Base-by-base conservation (phyloP, 2,888 invertebrate species). In the Labia minor region DNA sequence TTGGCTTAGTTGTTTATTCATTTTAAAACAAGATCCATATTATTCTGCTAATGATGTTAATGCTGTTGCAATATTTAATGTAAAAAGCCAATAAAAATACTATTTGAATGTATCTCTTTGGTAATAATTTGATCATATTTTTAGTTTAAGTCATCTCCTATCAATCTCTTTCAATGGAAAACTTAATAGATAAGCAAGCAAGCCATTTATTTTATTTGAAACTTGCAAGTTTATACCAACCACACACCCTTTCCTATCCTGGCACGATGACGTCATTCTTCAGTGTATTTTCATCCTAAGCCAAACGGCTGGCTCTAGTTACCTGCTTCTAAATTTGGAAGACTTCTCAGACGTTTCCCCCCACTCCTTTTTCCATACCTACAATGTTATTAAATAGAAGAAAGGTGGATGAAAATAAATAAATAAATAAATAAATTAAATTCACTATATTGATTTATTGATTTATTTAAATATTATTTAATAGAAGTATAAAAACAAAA, bases 261-360 rank as follows among this genome's bases (percentile, higher is more conserved):
- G 14, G 49, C 14, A 16, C 49, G 3, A 49, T 49, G 49, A 49
- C 49, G 49, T 49, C 49, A 49, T 11, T 14, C 49, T 49, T 16
- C 3, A n/a, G 49, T 4, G 49, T 49, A 49, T 49, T 49, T 49
- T 49, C 49, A 49, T 49, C 49, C 49, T 14, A 49, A 49, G 49
- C 49, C 49, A 49, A 49, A 14, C 26, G 8, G 14, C 3, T 14
- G 49, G 3, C 49, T 49, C 49, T 49, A 49, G 49, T 82, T 81
- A 81, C 82, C 76, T 70, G 68, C 73, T 72, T 74, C 82, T 82
- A 81, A 81, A 82, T 81, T 82, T 79, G 82, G 82, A 64, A 37
- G 67, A 63, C 62, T n/a, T 21, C 8, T 19, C 37, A 21, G 19
- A 37, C 37, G 21, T 33, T 26, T 16, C 21, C 61, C 65, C 26